phyloP scores from a whole-genome alignment of 2,113 vertebrate species.

The Candoia aspera region DNA sequence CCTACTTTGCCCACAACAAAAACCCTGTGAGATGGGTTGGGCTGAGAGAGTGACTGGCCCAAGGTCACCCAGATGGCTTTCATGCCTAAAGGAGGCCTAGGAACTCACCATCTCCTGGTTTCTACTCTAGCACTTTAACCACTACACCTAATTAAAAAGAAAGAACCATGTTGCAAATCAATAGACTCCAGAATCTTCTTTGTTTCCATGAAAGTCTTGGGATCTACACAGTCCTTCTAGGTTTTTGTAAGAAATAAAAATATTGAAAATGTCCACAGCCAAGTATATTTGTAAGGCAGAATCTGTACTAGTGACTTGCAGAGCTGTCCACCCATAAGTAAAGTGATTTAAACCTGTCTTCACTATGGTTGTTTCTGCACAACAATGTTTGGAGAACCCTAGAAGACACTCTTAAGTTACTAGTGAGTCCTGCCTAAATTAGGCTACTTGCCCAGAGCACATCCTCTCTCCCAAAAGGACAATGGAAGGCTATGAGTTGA shows the following conservation, averaged over 20 bases:
- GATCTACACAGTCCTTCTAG: neutral
- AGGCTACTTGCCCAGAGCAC: neutral
- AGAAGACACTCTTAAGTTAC: neutral
- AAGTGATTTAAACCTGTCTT: neutral
- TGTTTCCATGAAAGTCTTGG: neutral
- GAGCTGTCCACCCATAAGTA: neutral
- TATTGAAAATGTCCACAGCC: neutral
- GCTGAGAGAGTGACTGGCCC: neutral
- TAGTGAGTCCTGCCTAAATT: neutral
- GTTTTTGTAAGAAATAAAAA: neutral
- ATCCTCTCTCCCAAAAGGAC: neutral
- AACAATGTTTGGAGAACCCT: neutral
- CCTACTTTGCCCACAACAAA: neutral
- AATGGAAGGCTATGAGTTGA: neutral
- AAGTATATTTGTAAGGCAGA: neutral
- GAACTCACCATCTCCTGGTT: neutral
- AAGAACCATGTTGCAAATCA: neutral
- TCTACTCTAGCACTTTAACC: neutral
- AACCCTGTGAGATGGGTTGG: neutral
- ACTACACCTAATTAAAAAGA: neutral
- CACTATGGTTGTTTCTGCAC: neutral
- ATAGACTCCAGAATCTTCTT: neutral
- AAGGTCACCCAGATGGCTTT: neutral
- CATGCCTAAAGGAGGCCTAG: neutral
- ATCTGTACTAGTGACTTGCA: neutral